Conservation (phyloP, 1,140 invertebrate species). For the Hypsibius dujardini region DNA sequence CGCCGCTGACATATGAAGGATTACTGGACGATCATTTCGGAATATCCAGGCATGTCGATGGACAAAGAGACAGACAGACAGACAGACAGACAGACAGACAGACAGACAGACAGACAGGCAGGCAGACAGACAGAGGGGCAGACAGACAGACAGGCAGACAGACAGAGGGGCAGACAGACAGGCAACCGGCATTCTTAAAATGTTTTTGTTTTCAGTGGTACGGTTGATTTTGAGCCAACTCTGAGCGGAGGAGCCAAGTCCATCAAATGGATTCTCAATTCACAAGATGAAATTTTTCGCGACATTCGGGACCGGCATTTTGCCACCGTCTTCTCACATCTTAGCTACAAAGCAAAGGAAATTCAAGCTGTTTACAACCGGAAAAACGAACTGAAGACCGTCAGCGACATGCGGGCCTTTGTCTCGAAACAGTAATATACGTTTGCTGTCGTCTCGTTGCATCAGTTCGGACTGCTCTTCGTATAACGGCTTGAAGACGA, state of each 20-base stretch:
- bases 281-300: slow-evolving; percentile 43
- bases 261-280: slow-evolving; percentile 44
- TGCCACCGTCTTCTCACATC: slow-evolving; percentile 60
- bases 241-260: slow-evolving; percentile 33
- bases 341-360: slow-evolving; percentile 63
- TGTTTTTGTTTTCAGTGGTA: slow-evolving; percentile 38
- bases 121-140: too few species aligned
- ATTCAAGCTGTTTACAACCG: slow-evolving; percentile 54
- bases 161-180: too few species aligned
- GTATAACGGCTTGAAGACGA: slow-evolving; percentile 14
- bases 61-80: too few species aligned
- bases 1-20: slow-evolving; percentile 79
- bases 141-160: too few species aligned
- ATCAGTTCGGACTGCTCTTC: slow-evolving; percentile 15
- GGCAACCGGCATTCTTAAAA: too few species aligned
- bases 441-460: slow-evolving; percentile 41
- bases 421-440: slow-evolving; percentile 66
- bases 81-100: too few species aligned
- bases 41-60: slow-evolving; percentile 40
- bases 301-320: slow-evolving; percentile 80
- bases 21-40: slow-evolving; percentile 73
- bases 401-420: slow-evolving; percentile 75
- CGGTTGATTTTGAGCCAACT: slow-evolving; percentile 46
- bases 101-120: too few species aligned
- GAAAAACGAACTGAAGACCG: slow-evolving; percentile 52